phyloP scores from a whole-genome alignment of 92 coral and sea anemone species.

The Actinernus sp. region DNA sequence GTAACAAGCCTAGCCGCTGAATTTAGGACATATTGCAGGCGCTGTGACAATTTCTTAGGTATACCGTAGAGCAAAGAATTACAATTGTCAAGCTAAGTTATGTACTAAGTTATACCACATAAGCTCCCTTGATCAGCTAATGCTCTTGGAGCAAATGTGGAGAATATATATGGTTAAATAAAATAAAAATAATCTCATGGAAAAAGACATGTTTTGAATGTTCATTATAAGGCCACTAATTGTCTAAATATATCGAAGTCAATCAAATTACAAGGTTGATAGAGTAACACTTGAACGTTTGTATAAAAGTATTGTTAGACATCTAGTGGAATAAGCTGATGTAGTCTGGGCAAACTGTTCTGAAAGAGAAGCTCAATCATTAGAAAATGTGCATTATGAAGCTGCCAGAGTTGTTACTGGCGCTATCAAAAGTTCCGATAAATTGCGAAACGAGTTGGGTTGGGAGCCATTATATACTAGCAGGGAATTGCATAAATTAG shows the following conservation, averaged over 20 bases:
- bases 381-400: conserved; percentile 23
- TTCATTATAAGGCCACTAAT: too few species aligned
- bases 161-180: too few species aligned
- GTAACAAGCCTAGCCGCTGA: too few species aligned
- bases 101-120: too few species aligned
- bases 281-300: conserved; percentile 8
- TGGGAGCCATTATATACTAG: conserved; percentile 33
- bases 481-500: conserved; percentile 11
- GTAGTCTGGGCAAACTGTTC: conserved; percentile 23
- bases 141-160: too few species aligned
- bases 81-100: too few species aligned
- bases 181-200: too few species aligned
- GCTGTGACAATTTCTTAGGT: too few species aligned
- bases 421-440: conserved; percentile 7
- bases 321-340: conserved; percentile 32
- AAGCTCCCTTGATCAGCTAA: too few species aligned
- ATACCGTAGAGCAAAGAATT: too few species aligned
- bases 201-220: too few species aligned
- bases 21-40: too few species aligned
- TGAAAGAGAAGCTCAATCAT: not conserved
- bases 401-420: conserved; percentile 15
- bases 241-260: conserved; percentile 16
- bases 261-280: conserved; percentile 11
- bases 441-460: conserved; percentile 21
- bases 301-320: conserved; percentile 13